Evolutionary conservation across 1,140 invertebrate species (phyloP), one percentile per base, ranked within the genome.

Genomic region (Saxidomus purpurata): DNA sequence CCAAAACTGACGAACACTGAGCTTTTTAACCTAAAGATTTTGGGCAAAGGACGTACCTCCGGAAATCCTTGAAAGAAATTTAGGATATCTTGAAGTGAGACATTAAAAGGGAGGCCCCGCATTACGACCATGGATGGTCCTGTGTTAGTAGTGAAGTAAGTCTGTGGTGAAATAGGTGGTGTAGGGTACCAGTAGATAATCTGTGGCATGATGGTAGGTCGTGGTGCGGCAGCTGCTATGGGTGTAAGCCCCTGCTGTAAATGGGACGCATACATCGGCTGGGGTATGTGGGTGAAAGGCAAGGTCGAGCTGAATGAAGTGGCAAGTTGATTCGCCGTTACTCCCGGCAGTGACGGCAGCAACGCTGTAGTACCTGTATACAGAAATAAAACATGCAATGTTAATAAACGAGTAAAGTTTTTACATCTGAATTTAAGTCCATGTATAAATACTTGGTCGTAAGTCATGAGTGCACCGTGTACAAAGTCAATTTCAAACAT

Each of bases 141-240:
- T 89, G 96, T 93, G 97, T 96, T 93, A 96, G 96, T 92, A 90
- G 97, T 97, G 55, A 55, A 74, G 80, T 76, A 89, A 91, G 97
- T 98, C 93, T 95, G 94, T 13, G 98, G 98, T 49, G 98, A 98
- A 0, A 99, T 98, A 0, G 98, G 98, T 49, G 98, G 98, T 90
- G 98, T 98, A 19, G 98, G 98, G 96, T 99, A 99, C 98, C 98
- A 98, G 96, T 95, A 95, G 85, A 95, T 92, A 47, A 95, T 95
- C 67, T 93, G 94, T 61, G 94, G 94, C 76, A 93, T 93, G 69
- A 83, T 83, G 59, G 94, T 69, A 31, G 93, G 92, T 61, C 87
- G 77, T 81, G 89, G 89, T 40, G 83, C 61, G 28, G 92, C 67
- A 83, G 91, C 43, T 6, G 87, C 87, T 36, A 91, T 63, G 55